Evolutionary conservation across 2,888 invertebrate genomes (phyloP), one percentile per base, ranked within the genome.

Genomic region (Drosophila borborema): DNA sequence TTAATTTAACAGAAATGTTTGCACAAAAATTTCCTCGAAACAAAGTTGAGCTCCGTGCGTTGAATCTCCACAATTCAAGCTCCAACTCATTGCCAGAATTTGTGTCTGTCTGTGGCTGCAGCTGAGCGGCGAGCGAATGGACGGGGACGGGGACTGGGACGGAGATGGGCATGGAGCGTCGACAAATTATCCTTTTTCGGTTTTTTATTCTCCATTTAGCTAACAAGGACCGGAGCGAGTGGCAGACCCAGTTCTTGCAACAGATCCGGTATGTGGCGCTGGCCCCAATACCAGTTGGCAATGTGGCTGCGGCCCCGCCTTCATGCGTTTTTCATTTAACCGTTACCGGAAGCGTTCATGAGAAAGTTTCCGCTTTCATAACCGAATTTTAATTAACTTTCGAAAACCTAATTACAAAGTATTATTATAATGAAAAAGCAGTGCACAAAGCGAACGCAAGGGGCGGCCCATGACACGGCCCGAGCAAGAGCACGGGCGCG

Each of bases 331-430:
- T 91, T 80, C 77, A 76, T 72, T 72, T 81, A 56, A 74, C 82
- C 81, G 80, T 81, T 81, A 84, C 77, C 87, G 86, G 81, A 91
- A 91, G 92, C 91, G 90, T 90, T 91, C 91, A 91, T 87, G 91
- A 86, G 86, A 90, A 92, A 90, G 90, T 92, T 92, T 92, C 91
- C 91, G 92, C 92, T 92, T 92, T 92, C 91, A 92, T 92, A 92
- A 92, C 92, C 91, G 91, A 92, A 92, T 92, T 92, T 92, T 92
- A 92, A 92, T 92, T 92, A 92, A 92, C 92, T 92, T 92, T 92
- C 91, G 90, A 91, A 92, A 92, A 92, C 92, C 92, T 92, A 92
- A 92, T 92, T 92, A 92, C 90, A 92, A 92, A 92, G 92, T 91
- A 92, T 92, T 92, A 92, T 92, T 89, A 92, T 91, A 90, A 91